Percentiles rank a stretch among this genome's conserved stretches.
These are phyloP conservation scores for Clarias magur DNA, from an alignment of 2,113 vertebrate species.

Conservation along the genomic window DNA sequence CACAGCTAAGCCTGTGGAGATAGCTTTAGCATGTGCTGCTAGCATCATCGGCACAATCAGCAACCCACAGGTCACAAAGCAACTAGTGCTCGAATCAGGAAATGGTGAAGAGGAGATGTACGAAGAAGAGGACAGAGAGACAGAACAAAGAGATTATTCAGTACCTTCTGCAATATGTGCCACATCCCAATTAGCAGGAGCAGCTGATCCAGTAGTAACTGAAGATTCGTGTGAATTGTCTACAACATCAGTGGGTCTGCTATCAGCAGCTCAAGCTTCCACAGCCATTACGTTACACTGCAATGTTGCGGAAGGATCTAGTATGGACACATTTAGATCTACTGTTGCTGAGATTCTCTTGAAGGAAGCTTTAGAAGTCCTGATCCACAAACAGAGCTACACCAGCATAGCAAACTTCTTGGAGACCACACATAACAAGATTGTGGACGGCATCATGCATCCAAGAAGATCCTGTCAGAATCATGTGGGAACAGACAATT, in stretches of 20 bases:
- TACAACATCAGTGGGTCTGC: conserved; percentile 72
- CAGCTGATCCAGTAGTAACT: conserved; percentile 83
- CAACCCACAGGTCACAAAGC: conserved; percentile 83
- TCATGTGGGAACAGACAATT: conserved; percentile 75
- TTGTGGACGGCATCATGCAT: conserved; percentile 78
- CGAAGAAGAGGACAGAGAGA: conserved; percentile 54
- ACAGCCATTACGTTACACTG: conserved; percentile 75
- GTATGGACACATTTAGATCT: conserved; percentile 76
- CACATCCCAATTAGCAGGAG: conserved; percentile 88
- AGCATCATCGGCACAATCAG: conserved; percentile 91
- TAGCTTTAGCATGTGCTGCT: conserved; percentile 88
- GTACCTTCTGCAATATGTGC: conserved; percentile 87
- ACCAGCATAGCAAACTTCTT: conserved; percentile 80
- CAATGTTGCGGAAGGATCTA: conserved; percentile 75
- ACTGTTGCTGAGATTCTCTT: conserved; percentile 84
- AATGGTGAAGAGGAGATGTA: conserved; percentile 48
- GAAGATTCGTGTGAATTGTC: conserved; percentile 68
- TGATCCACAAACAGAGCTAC: conserved; percentile 79
- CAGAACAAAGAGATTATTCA: conserved; percentile 70
- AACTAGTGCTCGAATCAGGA: conserved; percentile 73
- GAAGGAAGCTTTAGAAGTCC: conserved; percentile 78
- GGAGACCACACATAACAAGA: conserved; percentile 80
- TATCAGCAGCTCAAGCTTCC: conserved; percentile 78
- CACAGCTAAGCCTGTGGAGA: conserved; percentile 79
- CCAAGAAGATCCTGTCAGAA: conserved; percentile 70